Percentiles rank a stretch among this genome's conserved stretches.
These are phyloP conservation scores for Hypsopygia costalis DNA, from an alignment of 2,888 invertebrate genomes.

Conservation along the genomic window DNA sequence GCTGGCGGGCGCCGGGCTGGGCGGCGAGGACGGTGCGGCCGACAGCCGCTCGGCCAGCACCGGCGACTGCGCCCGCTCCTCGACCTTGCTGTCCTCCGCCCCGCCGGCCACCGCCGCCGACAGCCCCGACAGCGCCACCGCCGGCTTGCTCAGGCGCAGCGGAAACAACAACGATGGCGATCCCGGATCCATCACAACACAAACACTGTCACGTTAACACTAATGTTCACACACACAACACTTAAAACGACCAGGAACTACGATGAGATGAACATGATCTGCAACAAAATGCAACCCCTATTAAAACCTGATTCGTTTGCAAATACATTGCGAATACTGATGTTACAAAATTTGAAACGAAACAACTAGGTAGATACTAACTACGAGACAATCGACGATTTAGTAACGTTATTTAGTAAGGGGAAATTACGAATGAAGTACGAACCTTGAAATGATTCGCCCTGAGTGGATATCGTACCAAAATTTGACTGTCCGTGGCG, in stretches of 20 bases:
- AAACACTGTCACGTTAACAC: constrained; percentile 57
- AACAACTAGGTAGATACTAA: no score
- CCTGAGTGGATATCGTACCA: constrained; percentile 81
- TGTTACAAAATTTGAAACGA: constrained; percentile 63
- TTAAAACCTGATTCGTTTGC: constrained; percentile 42
- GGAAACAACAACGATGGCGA: constrained; percentile 73
- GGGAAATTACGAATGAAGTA: constrained; percentile 76
- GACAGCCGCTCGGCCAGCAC: constrained; percentile 62
- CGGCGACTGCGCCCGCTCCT: constrained; percentile 66
- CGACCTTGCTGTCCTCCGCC: constrained; percentile 55
- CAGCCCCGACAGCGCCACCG: constrained; percentile 41
- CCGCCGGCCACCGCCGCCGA: constrained; percentile 37
- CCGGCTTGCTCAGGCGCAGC: constrained; percentile 70
- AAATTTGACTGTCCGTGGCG: constrained; percentile 78
- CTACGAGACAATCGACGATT: constrained; percentile 52
- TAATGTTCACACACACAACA: constrained; percentile 70
- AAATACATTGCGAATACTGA: constrained; percentile 40
- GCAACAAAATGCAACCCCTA: constrained; percentile 59
- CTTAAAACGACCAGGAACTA: constrained; percentile 71
- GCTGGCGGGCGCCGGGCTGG: constrained; percentile 52
- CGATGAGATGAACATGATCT: constrained; percentile 79
- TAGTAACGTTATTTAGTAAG: constrained; percentile 66
- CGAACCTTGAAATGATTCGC: constrained; percentile 79
- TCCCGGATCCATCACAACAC: constrained; percentile 75
- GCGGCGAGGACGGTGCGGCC: constrained; percentile 53